Evolutionary conservation across 2,888 invertebrate genomes (phyloP), one percentile per base, ranked within the genome.

Genomic region (Eledona agricola): DNA sequence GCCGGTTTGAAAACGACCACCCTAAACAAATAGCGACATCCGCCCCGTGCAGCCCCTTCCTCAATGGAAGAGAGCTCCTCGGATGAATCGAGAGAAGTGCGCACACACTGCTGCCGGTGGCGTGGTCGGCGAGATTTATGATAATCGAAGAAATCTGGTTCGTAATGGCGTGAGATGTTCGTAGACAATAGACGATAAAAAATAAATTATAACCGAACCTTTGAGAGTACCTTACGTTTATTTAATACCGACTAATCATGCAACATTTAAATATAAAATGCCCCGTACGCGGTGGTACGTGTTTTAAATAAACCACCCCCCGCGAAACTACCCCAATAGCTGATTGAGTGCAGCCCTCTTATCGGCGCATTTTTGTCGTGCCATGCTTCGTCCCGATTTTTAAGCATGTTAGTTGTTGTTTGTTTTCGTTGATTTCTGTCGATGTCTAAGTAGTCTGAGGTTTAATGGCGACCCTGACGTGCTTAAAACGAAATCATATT

Each of bases 201-300:
- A 76, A 74, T 76, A 76, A 75, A 76, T 76, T 76, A 76, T 75
- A 76, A 76, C 72, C 71, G 58, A 74, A 72, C 72, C 72, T 73
- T 73, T 71, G 67, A 73, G 72, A 73, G 74, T 73, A 72, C 72
- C 71, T 73, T 73, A 73, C 73, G 72, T 76, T 75, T 75, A 71
- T 76, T 76, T 77, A 77, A 77, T 77, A 76, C 73, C 69, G 65
- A 71, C 70, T 76, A 77, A 77, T 77, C 77, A 77, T 77, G 77
- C 77, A 74, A 75, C 72, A 76, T 76, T 77, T 77, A 77, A 77
- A 77, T 77, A 75, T 75, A 76, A 74, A 76, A 73, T 74, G 67
- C 72, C 74, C 73, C 64, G 77, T 73, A 77, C 77, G 67, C 65
- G 70, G 66, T 77, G 76, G 77, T 75, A 77, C 69, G 67, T 62